These are phyloP conservation scores for Trematocara nigrifrons DNA, from an alignment of 2,113 vertebrate species.

Conservation along the genomic window DNA sequence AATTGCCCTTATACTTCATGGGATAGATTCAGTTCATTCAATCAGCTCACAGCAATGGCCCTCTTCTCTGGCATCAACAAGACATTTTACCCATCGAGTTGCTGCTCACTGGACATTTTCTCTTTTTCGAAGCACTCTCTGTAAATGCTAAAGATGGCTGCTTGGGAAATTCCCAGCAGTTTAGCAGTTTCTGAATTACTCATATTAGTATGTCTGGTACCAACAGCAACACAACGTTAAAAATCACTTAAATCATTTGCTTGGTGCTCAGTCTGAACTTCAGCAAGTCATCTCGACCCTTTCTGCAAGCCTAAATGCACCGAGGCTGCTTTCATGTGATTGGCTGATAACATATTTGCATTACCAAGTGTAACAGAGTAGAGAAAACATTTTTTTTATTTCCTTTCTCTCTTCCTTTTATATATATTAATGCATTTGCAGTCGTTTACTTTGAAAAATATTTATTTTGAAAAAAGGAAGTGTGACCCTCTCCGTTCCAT, in stretches of 20 bases:
- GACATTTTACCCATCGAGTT: not conserved
- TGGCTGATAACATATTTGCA: not conserved
- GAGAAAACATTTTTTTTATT: rapidly evolving
- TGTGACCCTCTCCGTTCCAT: not conserved
- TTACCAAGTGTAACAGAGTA: not conserved
- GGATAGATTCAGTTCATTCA: not conserved
- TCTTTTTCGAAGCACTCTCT: not conserved
- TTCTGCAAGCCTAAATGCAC: not conserved
- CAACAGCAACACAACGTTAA: not conserved
- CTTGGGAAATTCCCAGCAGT: not conserved
- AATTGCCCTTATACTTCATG: not conserved
- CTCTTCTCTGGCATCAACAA: not conserved
- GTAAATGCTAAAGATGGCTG: not conserved
- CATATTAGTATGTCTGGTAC: not conserved
- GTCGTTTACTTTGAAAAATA: not conserved
- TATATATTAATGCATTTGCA: not conserved
- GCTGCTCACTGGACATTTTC: not conserved
- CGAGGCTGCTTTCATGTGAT: not conserved
- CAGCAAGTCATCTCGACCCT: too few relatives aligned
- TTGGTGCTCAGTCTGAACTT: not conserved
- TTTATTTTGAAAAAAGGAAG: not conserved
- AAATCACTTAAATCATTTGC: not conserved
- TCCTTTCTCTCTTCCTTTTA: not conserved
- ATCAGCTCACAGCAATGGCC: not conserved
- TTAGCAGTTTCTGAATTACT: not conserved